phyloP scores from a whole-genome alignment of 2,888 invertebrate genomes.

The Drosophila mimetica region DNA sequence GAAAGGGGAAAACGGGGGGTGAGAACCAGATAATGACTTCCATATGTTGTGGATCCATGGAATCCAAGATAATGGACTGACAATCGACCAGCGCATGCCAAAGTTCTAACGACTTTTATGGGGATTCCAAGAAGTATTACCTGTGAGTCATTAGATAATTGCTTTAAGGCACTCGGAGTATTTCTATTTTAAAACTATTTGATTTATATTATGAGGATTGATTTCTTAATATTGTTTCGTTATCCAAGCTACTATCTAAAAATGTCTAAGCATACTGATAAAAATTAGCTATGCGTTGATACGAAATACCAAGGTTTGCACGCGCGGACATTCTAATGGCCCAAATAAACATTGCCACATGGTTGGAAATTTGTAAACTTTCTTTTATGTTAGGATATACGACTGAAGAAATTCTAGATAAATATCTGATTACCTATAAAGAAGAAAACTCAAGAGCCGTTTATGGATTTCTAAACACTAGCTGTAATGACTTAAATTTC shows the following conservation, averaged over 20 bases:
- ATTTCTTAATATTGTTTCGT: not conserved
- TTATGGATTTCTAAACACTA: no score
- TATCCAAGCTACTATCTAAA: not conserved
- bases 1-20: not conserved
- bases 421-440: no score
- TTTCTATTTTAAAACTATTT: not conserved
- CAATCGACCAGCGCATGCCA: conserved; percentile 5
- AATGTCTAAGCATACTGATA: conserved; percentile 5
- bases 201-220: not conserved
- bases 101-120: not conserved
- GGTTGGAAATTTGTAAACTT: no score
- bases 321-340: conserved; percentile 16
- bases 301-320: conserved; percentile 9
- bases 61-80: conserved; percentile 1
- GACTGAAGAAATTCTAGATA: not conserved
- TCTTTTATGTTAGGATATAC: no score
- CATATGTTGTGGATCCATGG: conserved; percentile 19
- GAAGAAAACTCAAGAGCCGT: no score
- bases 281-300: not conserved
- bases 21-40: conserved; percentile 45
- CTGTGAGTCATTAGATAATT: conserved; percentile 15
- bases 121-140: not conserved
- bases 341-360: not conserved
- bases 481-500: no score
- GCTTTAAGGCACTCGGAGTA: not conserved